Conservation (phyloP, 1,140 invertebrate species). For the Megalonaias nervosa region DNA sequence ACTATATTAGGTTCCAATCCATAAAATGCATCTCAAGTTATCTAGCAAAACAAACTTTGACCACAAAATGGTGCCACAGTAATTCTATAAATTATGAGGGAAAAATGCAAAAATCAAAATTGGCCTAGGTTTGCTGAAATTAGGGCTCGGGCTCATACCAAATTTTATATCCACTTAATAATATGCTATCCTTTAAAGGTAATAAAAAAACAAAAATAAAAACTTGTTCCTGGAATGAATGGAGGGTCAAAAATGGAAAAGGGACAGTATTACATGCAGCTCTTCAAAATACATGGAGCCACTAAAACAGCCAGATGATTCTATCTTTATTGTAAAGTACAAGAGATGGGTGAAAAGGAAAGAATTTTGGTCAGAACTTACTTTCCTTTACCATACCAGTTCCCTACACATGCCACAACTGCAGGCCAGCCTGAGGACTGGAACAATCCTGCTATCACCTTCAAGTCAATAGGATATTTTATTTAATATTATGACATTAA, state of each 20-base stretch:
- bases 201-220: not conserved
- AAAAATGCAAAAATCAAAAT: too few species aligned
- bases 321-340: not conserved
- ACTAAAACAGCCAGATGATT: not conserved
- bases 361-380: conserved; percentile 54
- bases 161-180: not conserved
- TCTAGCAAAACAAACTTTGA: too few species aligned
- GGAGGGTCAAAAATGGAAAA: too few species aligned
- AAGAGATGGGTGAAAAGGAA: not conserved
- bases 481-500: too few species aligned
- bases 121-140: too few species aligned
- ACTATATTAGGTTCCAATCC: too few species aligned
- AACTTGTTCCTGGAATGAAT: not conserved
- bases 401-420: conserved; percentile 92
- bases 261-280: too few species aligned
- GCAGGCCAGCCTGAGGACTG: conserved; percentile 96
- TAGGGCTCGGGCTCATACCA: not conserved
- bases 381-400: conserved; percentile 95
- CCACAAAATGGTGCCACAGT: too few species aligned
- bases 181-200: too few species aligned
- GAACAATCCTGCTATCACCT: conserved; percentile 86
- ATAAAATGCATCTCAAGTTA: too few species aligned
- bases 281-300: not conserved
- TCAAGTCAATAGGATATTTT: conserved; percentile 37
- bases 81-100: too few species aligned